Evolutionary conservation across 2,113 vertebrate genomes (phyloP).

Genomic region (Cacatua alba): DNA sequence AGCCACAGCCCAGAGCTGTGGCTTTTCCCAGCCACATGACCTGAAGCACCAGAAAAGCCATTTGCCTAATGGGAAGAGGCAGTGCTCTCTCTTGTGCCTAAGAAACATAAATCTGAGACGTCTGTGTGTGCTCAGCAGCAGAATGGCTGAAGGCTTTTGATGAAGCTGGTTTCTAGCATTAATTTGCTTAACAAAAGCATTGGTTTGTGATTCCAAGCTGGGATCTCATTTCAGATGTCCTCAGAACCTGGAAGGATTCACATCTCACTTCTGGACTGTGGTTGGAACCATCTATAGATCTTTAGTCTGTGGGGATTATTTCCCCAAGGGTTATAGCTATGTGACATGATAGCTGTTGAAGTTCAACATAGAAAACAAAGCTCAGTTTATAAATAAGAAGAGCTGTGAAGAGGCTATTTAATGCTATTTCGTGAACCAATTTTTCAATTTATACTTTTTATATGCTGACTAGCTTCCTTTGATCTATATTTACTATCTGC

Average conservation of each 20-base stretch:
- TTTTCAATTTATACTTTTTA: slow-evolving; percentile 28
- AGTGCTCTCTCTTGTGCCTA: not conserved
- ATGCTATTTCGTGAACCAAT: not conserved
- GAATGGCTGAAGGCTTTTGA: not conserved
- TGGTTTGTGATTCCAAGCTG: not conserved
- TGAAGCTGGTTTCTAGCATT: not conserved
- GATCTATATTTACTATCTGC: slow-evolving; percentile 50
- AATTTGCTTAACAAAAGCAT: not conserved
- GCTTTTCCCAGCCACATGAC: accelerated
- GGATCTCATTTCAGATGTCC: not conserved
- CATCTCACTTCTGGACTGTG: not conserved
- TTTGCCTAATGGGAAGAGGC: not conserved
- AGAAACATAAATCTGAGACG: not conserved
- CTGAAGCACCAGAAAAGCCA: not conserved
- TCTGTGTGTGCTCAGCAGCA: not conserved
- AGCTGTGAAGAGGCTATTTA: not conserved
- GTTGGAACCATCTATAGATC: not conserved
- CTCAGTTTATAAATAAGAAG: not conserved
- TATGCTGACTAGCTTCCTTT: slow-evolving; percentile 26
- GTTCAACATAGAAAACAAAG: not conserved
- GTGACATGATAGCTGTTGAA: not conserved
- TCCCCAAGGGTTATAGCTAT: not conserved
- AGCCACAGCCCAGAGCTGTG: not conserved
- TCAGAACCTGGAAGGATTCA: not conserved
- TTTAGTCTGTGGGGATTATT: not conserved